These are phyloP conservation scores for Melopsittacus undulatus DNA, from an alignment of 2,797 vertebrate species.

Conservation along the genomic window DNA sequence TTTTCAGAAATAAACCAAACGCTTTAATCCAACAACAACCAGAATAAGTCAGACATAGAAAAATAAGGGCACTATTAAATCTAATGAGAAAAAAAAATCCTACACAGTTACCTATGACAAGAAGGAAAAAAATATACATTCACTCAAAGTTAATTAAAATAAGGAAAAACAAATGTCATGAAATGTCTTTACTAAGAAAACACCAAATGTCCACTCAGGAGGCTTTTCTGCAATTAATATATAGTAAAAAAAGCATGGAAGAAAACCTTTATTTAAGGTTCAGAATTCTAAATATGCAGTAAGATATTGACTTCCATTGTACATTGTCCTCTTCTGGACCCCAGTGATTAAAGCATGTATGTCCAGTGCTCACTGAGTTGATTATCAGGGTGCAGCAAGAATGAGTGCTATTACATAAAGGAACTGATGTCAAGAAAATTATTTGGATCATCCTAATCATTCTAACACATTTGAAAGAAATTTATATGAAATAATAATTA, in stretches of 20 bases:
- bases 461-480: constrained; percentile 60
- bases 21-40: not conserved
- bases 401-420: not conserved
- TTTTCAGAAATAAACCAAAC: not conserved
- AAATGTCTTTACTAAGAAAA: not conserved
- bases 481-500: constrained; percentile 39
- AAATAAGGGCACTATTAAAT: not conserved
- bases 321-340: not conserved
- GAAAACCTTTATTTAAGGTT: constrained; percentile 5
- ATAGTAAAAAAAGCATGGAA: not conserved
- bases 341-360: not conserved
- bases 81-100: not conserved
- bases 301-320: not conserved
- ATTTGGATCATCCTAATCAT: constrained; percentile 52
- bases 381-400: not conserved
- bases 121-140: not conserved
- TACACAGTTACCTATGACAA: not conserved
- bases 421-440: constrained; percentile 64
- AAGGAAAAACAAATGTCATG: not conserved
- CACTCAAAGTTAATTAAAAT: not conserved
- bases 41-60: not conserved
- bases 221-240: not conserved
- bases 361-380: not conserved
- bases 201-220: not conserved
- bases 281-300: not conserved